Percentiles rank a stretch among this genome's conserved stretches.
These are phyloP conservation scores for Galerucella calmariensis DNA, from an alignment of 2,888 invertebrate genomes.

Conservation along the genomic window DNA sequence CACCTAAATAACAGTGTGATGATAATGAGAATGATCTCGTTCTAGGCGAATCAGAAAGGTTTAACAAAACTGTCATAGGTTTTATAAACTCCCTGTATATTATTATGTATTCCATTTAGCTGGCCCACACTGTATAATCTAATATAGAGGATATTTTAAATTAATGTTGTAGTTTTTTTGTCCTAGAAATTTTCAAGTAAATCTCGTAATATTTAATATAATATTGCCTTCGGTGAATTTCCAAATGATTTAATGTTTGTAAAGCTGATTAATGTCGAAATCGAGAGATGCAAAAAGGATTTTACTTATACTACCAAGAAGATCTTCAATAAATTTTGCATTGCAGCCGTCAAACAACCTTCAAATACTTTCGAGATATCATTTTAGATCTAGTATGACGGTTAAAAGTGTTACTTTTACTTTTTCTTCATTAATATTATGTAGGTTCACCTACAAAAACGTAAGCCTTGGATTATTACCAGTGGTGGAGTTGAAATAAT, in stretches of 20 bases:
- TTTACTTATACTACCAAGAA: not conserved
- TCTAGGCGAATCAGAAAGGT: too few relatives aligned
- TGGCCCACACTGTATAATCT: too few relatives aligned
- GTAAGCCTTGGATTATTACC: not conserved
- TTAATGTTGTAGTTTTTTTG: not conserved
- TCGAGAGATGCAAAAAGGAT: not conserved
- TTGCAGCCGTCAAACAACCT: conserved; percentile 1
- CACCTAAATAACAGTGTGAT: too few relatives aligned
- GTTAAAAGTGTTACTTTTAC: not conserved
- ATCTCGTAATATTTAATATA: not conserved
- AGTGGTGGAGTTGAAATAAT: not conserved
- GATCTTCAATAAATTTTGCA: not conserved
- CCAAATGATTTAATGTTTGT: conserved; percentile 1
- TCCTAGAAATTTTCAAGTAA: not conserved
- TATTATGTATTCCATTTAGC: too few relatives aligned
- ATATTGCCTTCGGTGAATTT: not conserved
- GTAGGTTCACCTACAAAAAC: conserved; percentile 5
- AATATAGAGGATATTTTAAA: not conserved
- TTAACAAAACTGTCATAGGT: too few relatives aligned
- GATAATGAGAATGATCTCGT: too few relatives aligned
- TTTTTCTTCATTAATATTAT: conserved; percentile 2
- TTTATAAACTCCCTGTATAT: too few relatives aligned
- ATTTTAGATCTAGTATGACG: not conserved
- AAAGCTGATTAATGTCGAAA: not conserved
- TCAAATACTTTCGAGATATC: not conserved